These are phyloP conservation scores for Cygnus olor DNA, from an alignment of 2,797 vertebrate genomes.

Conservation along the genomic window DNA sequence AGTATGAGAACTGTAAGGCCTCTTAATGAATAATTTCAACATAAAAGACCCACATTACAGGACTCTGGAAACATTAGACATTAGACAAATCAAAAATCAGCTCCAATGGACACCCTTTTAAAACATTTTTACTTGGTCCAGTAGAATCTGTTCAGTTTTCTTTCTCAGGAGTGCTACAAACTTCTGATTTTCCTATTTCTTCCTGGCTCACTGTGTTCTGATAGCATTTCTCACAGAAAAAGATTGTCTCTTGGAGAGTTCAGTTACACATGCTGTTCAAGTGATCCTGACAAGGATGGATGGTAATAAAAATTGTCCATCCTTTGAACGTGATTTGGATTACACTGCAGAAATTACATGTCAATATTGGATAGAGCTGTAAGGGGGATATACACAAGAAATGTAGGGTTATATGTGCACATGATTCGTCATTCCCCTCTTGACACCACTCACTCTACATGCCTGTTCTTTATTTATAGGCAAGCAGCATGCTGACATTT, in stretches of 20 bases:
- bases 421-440: conserved; percentile 34
- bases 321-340: conserved; percentile 34
- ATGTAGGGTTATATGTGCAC: background rate
- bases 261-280: conserved; percentile 8
- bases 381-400: background rate
- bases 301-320: conserved; percentile 9
- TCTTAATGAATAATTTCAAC: background rate
- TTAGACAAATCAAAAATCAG: background rate
- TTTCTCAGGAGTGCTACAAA: background rate
- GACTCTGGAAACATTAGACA: background rate
- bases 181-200: background rate
- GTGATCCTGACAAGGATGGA: conserved; percentile 34
- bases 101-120: background rate
- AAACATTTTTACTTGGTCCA: background rate
- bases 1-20: background rate
- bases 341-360: conserved; percentile 37
- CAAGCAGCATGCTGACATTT: conserved; percentile 45
- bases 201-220: conserved; percentile 6
- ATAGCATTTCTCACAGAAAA: background rate
- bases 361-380: background rate
- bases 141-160: background rate
- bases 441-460: conserved; percentile 19
- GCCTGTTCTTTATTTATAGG: conserved; percentile 62
- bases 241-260: conserved; percentile 15
- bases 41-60: background rate